phyloP scores from a whole-genome alignment of 2,888 invertebrate species.

The Cepaea hortensis region DNA sequence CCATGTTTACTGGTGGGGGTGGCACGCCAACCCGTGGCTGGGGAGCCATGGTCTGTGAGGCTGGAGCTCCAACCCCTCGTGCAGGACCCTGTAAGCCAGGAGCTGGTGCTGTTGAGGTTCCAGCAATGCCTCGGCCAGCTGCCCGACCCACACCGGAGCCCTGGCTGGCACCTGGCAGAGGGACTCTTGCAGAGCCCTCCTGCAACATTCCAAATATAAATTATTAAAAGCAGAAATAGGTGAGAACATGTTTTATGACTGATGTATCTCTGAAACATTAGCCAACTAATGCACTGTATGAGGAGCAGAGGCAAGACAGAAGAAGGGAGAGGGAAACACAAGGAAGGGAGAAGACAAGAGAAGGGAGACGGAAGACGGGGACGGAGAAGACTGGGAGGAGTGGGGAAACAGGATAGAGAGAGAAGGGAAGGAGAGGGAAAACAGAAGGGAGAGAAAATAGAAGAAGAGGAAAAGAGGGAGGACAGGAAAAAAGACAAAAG shows the following conservation, averaged over 20 bases:
- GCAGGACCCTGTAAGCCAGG: constrained; percentile 89
- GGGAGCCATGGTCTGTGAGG: constrained; percentile 95
- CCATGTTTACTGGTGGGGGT: constrained; percentile 27
- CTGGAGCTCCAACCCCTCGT: constrained; percentile 97
- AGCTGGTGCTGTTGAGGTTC: constrained; percentile 77
- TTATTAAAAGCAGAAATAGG: not conserved
- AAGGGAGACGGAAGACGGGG: too few relatives aligned
- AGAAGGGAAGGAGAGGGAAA: too few relatives aligned
- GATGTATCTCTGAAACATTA: too few relatives aligned
- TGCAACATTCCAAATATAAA: constrained; percentile 58
- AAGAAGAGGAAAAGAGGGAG: too few relatives aligned
- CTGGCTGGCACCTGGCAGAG: constrained; percentile 85
- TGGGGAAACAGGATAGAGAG: too few relatives aligned
- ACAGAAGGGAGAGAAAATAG: too few relatives aligned
- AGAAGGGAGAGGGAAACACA: too few relatives aligned
- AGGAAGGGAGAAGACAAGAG: too few relatives aligned
- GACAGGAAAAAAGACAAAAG: too few relatives aligned
- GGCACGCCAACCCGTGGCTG: constrained; percentile 54
- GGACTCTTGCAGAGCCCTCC: constrained; percentile 95
- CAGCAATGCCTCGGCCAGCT: constrained; percentile 93
- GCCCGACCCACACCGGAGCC: constrained; percentile 93
- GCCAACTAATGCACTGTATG: too few relatives aligned
- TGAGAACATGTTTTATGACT: not conserved
- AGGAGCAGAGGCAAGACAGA: too few relatives aligned
- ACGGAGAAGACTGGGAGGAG: too few relatives aligned